Evolutionary conservation across 1,140 invertebrate genomes (phyloP).

Genomic region (Euura saliciscinereae): DNA sequence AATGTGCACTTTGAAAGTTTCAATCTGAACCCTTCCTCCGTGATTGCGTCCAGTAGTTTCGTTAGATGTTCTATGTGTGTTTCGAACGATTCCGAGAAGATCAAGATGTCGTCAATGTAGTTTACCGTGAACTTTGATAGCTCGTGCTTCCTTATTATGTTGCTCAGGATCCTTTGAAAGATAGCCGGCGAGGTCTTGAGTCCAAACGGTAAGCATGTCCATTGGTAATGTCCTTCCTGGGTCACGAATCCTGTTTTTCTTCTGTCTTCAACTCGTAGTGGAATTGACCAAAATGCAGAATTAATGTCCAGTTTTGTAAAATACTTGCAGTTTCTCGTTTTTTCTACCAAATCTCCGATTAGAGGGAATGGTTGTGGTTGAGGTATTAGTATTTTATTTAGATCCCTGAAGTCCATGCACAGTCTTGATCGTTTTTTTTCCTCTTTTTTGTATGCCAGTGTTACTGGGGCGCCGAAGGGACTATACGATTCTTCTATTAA

Average conservation of each 20-base stretch:
- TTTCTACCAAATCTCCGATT: too few relatives aligned
- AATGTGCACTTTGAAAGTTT: too few relatives aligned
- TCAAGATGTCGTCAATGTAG: constrained; percentile 46
- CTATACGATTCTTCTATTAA: constrained; percentile 48
- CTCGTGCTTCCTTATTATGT: constrained; percentile 41
- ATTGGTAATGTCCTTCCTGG: too few relatives aligned
- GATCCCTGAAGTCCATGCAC: too few relatives aligned
- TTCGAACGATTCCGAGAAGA: constrained; percentile 42
- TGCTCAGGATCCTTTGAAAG: constrained; percentile 29
- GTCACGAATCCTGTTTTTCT: constrained; percentile 51
- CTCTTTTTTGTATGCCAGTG: constrained; percentile 44
- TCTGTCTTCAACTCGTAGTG: constrained; percentile 37
- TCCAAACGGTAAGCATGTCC: too few relatives aligned
- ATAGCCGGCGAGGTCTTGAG: constrained; percentile 42
- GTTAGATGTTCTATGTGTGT: constrained; percentile 37
- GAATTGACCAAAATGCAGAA: constrained; percentile 33
- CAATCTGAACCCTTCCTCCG: background rate
- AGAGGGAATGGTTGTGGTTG: too few relatives aligned
- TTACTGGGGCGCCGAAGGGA: constrained; percentile 44
- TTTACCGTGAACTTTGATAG: too few relatives aligned
- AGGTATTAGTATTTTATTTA: constrained; percentile 47
- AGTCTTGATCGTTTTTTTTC: constrained; percentile 39
- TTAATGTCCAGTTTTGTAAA: too few relatives aligned
- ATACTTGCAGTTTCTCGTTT: too few relatives aligned
- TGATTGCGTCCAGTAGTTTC: constrained; percentile 18